Percentiles rank a stretch among this genome's conserved stretches.
phyloP scores from a whole-genome alignment of 2,113 vertebrate genomes.

The Apistogramma diplotaenia region DNA sequence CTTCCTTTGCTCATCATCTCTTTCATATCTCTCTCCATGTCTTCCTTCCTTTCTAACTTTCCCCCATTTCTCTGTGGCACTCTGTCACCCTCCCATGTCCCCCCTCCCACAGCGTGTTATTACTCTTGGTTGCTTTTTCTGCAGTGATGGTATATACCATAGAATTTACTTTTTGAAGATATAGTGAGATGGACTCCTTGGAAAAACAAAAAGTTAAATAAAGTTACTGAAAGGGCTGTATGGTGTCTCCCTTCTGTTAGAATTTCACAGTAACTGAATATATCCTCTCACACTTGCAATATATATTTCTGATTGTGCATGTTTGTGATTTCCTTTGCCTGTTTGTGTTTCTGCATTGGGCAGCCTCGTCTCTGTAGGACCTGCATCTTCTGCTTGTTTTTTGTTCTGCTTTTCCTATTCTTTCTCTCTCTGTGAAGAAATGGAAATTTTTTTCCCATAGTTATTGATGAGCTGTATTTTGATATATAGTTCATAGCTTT shows the following conservation, averaged over 20 bases:
- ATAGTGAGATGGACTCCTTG: not conserved
- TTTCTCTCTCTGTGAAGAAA: not conserved
- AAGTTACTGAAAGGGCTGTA: not conserved
- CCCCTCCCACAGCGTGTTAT: slow-evolving; percentile 17
- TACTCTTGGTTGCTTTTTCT: slow-evolving; percentile 15
- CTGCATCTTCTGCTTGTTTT: slow-evolving; percentile 15
- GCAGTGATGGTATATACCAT: not conserved
- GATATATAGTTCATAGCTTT: slow-evolving; percentile 20
- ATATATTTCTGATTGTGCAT: slow-evolving; percentile 50
- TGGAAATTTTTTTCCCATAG: not conserved
- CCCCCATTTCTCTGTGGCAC: not conserved
- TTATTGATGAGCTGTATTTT: slow-evolving; percentile 6
- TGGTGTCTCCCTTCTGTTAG: not conserved
- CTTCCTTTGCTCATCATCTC: slow-evolving; percentile 12
- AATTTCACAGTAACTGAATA: not conserved
- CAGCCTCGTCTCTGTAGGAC: slow-evolving; percentile 3
- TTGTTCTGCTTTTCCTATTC: slow-evolving; percentile 1
- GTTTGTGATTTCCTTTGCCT: slow-evolving; percentile 34
- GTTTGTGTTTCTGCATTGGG: slow-evolving; percentile 13
- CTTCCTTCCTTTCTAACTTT: not conserved
- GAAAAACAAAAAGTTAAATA: not conserved
- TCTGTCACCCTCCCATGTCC: not conserved
- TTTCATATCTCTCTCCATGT: not conserved
- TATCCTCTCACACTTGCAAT: not conserved
- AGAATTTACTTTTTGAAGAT: not conserved